Evolutionary conservation across 2,888 invertebrate genomes (phyloP), one percentile per base, ranked within the genome.

Genomic region (Mythimna impura): DNA sequence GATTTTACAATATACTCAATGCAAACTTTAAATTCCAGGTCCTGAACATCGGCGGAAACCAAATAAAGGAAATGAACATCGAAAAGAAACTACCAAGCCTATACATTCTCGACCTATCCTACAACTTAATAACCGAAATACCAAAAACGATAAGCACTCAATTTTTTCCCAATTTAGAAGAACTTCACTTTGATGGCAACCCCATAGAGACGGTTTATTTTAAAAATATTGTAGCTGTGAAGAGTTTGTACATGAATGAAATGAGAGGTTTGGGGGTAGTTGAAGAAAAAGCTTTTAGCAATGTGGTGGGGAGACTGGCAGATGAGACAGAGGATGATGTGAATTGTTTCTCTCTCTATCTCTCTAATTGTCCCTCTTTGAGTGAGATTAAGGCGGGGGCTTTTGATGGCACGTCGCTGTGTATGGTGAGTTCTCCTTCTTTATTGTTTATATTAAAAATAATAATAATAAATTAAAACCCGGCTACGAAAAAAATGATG

Each of bases 181-280:
- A 94, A 61, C 90, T 97, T 9, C 88, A 93, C n/a, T 88, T 97
- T 61, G 97, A 96, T 86, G 95, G 95, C 75, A 97, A 97, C 91
- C 95, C 96, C 3, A 90, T 97, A 20, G 89, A 92, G 64, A 88
- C 86, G 50, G 92, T 97, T 80, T 94, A 94, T 78, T 97, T 97
- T 83, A 90, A 91, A 76, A 94, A 95, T 50, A 93, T 96, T 47
- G 86, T 97, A 25, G 92, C 91, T 10, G 69, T 97, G 17, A 93
- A 91, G 82, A 94, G 84, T 82, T 89, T 97, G 64, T 93, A 94
- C 71, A 94, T 96, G 87, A 96, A 92, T 73, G 93, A 96, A 67
- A 86, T 96, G 85, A 89, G 88, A 57, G 90, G 88, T 69, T 70
- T 96, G 75, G 80, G 57, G 40, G 89, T 90, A 9, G 90, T 96